phyloP scores from a whole-genome alignment of 2,888 invertebrate genomes.

The Lycophotia porphyrea region DNA sequence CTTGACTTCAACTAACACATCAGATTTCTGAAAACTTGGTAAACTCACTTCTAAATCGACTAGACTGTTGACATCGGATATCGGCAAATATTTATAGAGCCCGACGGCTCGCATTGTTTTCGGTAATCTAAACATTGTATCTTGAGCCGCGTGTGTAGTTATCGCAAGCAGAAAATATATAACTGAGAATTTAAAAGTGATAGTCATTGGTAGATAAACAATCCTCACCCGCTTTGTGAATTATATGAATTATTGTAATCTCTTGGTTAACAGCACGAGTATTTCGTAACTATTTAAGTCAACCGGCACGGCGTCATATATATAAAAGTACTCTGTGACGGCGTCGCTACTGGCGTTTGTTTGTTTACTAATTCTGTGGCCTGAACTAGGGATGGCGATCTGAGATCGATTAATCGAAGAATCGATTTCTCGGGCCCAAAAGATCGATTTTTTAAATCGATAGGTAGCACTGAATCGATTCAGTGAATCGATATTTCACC shows the following conservation, averaged over 20 bases:
- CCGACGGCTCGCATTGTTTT: slow-evolving; percentile 86
- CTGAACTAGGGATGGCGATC: too few relatives aligned
- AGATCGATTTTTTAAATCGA: too few relatives aligned
- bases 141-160: slow-evolving; percentile 35
- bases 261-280: slow-evolving; percentile 6
- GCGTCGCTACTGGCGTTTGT: background rate
- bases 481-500: too few relatives aligned
- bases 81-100: slow-evolving; percentile 84
- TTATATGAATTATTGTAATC: slow-evolving; percentile 20
- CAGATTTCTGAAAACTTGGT: slow-evolving; percentile 75
- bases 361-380: slow-evolving; percentile 30
- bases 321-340: too few relatives aligned
- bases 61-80: slow-evolving; percentile 79
- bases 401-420: too few relatives aligned
- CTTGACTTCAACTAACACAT: slow-evolving; percentile 84
- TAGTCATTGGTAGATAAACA: slow-evolving; percentile 22
- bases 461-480: too few relatives aligned
- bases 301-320: slow-evolving; percentile 11
- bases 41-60: slow-evolving; percentile 81
- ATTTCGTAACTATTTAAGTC: slow-evolving; percentile 35
- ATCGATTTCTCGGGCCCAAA: too few relatives aligned
- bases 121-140: slow-evolving; percentile 72
- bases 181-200: slow-evolving; percentile 38
- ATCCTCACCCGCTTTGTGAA: slow-evolving; percentile 16
- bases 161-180: slow-evolving; percentile 25